phyloP scores from a whole-genome alignment of 2,113 vertebrate species.

The Campylorhamphus procurvoides region DNA sequence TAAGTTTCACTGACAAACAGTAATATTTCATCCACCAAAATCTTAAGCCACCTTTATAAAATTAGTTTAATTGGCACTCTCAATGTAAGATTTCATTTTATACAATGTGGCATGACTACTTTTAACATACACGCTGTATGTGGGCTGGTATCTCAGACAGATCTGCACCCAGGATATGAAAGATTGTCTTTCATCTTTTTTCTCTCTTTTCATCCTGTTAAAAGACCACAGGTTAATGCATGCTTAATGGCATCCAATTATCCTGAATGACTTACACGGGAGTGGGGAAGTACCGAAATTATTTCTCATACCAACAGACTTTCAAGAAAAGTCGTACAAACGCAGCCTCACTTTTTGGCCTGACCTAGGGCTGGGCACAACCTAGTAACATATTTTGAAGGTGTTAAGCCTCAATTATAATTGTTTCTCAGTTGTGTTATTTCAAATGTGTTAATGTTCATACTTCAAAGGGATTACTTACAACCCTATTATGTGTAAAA shows the following conservation, averaged over 20 bases:
- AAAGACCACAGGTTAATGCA: not conserved
- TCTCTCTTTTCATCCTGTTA: not conserved
- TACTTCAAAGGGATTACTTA: not conserved
- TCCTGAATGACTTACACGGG: not conserved
- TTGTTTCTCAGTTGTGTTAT: not conserved
- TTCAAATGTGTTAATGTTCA: not conserved
- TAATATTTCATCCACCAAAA: not conserved
- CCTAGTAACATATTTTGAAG: not conserved
- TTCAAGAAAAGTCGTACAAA: not conserved
- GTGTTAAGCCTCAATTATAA: not conserved
- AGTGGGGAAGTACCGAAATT: not conserved
- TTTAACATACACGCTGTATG: not conserved
- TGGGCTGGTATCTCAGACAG: not conserved
- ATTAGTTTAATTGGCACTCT: not conserved
- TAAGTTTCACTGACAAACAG: conserved; percentile 10
- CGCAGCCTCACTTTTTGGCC: not conserved
- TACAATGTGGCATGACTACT: not conserved
- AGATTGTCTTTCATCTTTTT: not conserved
- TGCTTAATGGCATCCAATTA: not conserved
- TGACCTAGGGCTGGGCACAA: not conserved
- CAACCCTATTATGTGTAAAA: not conserved
- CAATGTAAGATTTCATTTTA: not conserved
- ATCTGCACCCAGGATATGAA: not conserved
- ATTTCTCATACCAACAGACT: not conserved
- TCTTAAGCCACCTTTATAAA: not conserved